Conservation (phyloP, 30 jellyfish, hydroid and myxozoan species). For the Mastigias papua region DNA sequence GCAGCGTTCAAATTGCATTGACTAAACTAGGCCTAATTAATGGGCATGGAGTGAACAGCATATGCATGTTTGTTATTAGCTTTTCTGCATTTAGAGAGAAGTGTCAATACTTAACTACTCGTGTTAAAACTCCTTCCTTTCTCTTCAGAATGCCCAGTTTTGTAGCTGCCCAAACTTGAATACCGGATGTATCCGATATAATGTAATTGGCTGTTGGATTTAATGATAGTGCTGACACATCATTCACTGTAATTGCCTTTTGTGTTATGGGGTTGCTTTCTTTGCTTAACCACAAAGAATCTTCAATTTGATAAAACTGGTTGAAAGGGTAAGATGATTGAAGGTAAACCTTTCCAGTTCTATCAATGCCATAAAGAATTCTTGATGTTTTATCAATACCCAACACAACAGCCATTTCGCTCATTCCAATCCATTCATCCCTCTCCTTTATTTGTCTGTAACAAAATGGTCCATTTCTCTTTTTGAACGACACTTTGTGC, state of each 20-base stretch:
- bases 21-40: no score
- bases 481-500: not conserved
- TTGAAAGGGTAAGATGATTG: not conserved
- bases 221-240: not conserved
- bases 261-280: not conserved
- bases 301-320: slow-evolving; percentile 6
- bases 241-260: not conserved
- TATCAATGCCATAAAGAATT: not conserved
- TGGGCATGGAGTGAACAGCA: no score
- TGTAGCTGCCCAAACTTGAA: slow-evolving; percentile 12
- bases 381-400: not conserved
- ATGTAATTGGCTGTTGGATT: not conserved
- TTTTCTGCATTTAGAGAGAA: not conserved
- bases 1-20: no score
- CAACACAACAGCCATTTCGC: not conserved
- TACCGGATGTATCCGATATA: not conserved
- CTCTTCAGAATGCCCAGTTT: not conserved
- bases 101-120: not conserved
- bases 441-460: slow-evolving; percentile 6
- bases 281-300: not conserved
- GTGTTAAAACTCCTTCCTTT: not conserved
- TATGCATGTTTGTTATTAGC: no score
- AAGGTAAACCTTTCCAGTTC: not conserved
- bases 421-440: not conserved
- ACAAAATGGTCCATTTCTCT: slow-evolving; percentile 1